Percentiles rank a stretch among this genome's conserved stretches.
phyloP scores from a whole-genome alignment of 1,140 invertebrate genomes.

The Drosophila bocqueti region DNA sequence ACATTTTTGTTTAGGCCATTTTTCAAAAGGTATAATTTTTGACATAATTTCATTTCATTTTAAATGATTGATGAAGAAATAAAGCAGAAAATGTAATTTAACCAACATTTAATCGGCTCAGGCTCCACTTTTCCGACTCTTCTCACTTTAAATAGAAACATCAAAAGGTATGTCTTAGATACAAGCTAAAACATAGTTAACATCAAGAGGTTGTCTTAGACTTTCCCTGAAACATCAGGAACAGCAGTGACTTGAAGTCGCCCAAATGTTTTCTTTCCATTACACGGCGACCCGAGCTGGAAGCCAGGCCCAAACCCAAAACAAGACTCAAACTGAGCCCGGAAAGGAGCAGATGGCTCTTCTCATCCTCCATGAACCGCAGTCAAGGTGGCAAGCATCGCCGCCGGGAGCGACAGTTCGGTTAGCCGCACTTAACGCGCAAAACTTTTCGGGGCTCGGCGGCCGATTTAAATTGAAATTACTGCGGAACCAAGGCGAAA shows the following conservation, averaged over 20 bases:
- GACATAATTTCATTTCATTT: neutral
- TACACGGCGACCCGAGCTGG: slow-evolving; percentile 9
- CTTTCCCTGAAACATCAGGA: neutral
- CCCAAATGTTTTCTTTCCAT: slow-evolving; percentile 30
- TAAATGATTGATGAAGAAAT: neutral
- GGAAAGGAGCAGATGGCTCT: neutral
- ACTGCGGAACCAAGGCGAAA: slow-evolving; percentile 5
- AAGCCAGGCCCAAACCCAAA: neutral
- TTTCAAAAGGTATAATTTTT: neutral
- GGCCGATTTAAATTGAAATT: slow-evolving; percentile 62
- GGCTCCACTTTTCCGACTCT: neutral
- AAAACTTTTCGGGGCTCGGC: slow-evolving; percentile 18
- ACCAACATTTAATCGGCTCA: neutral
- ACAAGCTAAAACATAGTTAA: neutral
- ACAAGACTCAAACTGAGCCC: slow-evolving; percentile 6
- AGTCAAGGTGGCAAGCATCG: slow-evolving; percentile 49
- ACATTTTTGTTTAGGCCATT: neutral
- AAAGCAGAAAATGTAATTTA: neutral
- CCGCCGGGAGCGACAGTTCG: slow-evolving; percentile 55
- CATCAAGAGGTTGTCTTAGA: neutral
- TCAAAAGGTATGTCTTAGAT: no score
- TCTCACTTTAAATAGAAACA: neutral
- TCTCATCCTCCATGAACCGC: slow-evolving; percentile 26
- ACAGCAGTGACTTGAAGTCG: neutral
- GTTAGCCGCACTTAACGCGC: slow-evolving; percentile 41